A percentile compares a stretch with the other conserved stretches of the same genome.
Conservation (phyloP, 1,140 invertebrate genomes). For the Zaprionus lachaisei region DNA sequence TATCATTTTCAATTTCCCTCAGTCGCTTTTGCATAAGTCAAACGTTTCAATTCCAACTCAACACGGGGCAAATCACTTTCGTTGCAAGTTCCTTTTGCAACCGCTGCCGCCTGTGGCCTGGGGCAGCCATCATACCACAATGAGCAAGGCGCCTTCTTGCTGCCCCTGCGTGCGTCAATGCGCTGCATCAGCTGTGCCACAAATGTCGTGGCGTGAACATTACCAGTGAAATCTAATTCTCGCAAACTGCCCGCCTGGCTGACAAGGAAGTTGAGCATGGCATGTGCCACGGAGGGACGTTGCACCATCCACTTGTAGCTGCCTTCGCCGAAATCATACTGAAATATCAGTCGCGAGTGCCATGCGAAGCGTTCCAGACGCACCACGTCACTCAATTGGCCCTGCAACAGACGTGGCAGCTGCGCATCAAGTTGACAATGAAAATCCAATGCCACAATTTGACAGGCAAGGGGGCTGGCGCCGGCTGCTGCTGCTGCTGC, state of each 20-base stretch:
- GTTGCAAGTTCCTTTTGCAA: conserved; percentile 4
- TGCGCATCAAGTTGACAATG: conserved; percentile 66
- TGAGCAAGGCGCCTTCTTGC: conserved; percentile 13
- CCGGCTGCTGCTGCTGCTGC: neutral
- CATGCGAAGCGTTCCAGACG: conserved; percentile 58
- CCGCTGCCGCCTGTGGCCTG: conserved; percentile 32
- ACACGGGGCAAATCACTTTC: conserved; percentile 72
- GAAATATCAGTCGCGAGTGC: conserved; percentile 68
- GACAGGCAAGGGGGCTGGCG: conserved; percentile 21
- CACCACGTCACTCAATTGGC: conserved; percentile 23
- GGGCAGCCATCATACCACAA: conserved; percentile 58
- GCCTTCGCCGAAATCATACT: conserved; percentile 63
- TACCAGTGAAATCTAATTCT: conserved; percentile 74
- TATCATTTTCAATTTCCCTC: neutral
- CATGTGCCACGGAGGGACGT: conserved; percentile 58
- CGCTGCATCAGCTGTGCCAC: conserved; percentile 48
- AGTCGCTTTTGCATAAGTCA: conserved; percentile 56
- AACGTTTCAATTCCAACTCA: conserved; percentile 60
- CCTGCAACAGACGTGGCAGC: conserved; percentile 39
- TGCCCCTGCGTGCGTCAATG: conserved; percentile 18
- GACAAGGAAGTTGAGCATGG: conserved; percentile 57
- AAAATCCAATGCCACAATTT: conserved; percentile 68
- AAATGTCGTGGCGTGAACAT: conserved; percentile 73
- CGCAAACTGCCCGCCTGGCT: conserved; percentile 53
- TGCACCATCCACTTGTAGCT: conserved; percentile 75